These are phyloP conservation scores for Drosophila macrospina DNA, from an alignment of 2,888 invertebrate genomes.

Conservation along the genomic window DNA sequence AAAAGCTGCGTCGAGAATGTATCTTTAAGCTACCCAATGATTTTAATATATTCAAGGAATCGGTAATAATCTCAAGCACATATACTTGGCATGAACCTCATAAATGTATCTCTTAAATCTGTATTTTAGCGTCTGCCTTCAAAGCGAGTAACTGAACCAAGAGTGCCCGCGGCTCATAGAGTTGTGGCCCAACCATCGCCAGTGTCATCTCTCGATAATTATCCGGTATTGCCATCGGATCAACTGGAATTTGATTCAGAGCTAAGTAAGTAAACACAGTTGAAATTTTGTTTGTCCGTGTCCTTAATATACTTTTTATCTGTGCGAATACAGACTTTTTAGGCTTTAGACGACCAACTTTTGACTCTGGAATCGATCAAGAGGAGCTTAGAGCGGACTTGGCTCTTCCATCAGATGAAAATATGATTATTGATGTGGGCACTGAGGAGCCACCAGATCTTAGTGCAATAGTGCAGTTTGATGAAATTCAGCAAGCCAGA, in stretches of 20 bases:
- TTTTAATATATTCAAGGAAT: conserved; percentile 69
- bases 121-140: conserved; percentile 44
- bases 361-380: conserved; percentile 60
- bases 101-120: not conserved
- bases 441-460: not conserved
- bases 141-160: conserved; percentile 25
- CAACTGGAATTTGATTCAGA: conserved; percentile 60
- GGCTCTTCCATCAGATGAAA: conserved; percentile 24
- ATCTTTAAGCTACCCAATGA: conserved; percentile 56
- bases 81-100: not conserved
- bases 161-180: not conserved
- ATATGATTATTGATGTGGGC: conserved; percentile 18
- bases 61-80: conserved; percentile 63
- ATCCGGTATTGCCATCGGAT: conserved; percentile 17
- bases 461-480: not conserved
- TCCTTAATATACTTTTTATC: not conserved
- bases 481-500: conserved; percentile 24
- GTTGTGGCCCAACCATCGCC: not conserved
- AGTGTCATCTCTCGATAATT: not conserved
- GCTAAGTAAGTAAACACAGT: conserved; percentile 35
- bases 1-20: conserved; percentile 26
- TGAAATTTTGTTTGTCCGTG: not conserved
- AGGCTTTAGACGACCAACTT: conserved; percentile 58
- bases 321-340: conserved; percentile 52
- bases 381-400: conserved; percentile 46